phyloP scores from a whole-genome alignment of 2,113 vertebrate species.

The Corythornis cristatus region DNA sequence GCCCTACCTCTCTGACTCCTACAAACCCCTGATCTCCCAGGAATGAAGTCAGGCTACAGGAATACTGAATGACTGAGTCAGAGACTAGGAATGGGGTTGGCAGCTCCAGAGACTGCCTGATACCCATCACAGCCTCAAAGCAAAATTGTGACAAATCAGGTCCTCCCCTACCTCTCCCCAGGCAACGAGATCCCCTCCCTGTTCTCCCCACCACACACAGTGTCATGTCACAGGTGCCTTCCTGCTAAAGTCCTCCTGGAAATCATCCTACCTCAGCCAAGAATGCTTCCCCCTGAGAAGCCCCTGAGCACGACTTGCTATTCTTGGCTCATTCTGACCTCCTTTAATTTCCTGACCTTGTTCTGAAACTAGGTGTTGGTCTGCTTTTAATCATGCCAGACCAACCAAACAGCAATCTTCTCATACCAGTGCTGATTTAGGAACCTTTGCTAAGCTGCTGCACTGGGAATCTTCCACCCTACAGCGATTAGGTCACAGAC shows the following conservation, averaged over 20 bases:
- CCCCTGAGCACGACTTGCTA: constrained; percentile 11
- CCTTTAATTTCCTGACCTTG: constrained; percentile 60
- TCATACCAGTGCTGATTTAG: constrained; percentile 6
- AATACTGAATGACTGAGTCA: constrained; percentile 42
- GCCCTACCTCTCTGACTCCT: not conserved
- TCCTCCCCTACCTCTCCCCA: not conserved
- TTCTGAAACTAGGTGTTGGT: constrained; percentile 49
- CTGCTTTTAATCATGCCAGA: constrained; percentile 14
- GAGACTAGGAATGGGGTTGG: not conserved
- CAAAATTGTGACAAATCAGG: constrained; percentile 10
- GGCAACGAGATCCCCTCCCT: not conserved
- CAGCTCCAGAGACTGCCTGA: not conserved
- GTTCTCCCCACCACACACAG: not conserved
- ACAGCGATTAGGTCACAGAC: constrained; percentile 18
- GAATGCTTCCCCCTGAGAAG: not conserved
- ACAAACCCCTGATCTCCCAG: not conserved
- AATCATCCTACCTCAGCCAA: not conserved
- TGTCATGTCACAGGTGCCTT: not conserved
- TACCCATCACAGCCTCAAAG: not conserved
- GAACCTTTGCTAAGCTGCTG: constrained; percentile 3
- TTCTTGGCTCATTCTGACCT: constrained; percentile 45
- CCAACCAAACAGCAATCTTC: constrained; percentile 18
- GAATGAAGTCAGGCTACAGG: constrained; percentile 43
- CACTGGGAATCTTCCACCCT: not conserved
- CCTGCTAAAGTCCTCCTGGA: not conserved